A percentile compares a stretch with the other conserved stretches of the same genome.
phyloP scores from a whole-genome alignment of 2,797 vertebrate genomes.

The Pteronotus mesoamericanus region DNA sequence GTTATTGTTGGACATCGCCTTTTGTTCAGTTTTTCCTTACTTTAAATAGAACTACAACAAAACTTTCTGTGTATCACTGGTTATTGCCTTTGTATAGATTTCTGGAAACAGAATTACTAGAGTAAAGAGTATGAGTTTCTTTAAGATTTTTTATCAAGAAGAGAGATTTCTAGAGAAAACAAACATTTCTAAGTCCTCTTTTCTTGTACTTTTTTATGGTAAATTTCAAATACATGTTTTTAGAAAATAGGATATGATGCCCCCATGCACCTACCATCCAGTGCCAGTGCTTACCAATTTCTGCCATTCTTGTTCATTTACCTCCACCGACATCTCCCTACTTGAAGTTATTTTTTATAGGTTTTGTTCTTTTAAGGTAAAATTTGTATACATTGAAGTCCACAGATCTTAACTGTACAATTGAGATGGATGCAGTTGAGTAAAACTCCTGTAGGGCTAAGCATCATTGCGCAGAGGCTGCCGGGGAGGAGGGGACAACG shows the following conservation, averaged over 20 bases:
- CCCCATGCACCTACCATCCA: background rate
- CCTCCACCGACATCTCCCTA: background rate
- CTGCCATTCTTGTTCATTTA: background rate
- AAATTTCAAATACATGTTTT: conserved; percentile 10
- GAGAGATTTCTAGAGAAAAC: background rate
- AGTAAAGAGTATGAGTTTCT: background rate
- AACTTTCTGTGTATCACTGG: background rate
- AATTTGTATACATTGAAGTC: background rate
- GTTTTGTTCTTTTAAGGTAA: background rate
- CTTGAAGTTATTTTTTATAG: background rate
- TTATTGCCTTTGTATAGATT: conserved; percentile 43
- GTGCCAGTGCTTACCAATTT: background rate
- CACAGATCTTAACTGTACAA: background rate
- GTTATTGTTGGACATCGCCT: background rate
- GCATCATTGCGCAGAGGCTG: background rate
- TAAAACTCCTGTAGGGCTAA: background rate
- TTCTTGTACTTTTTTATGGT: background rate
- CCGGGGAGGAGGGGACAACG: no score
- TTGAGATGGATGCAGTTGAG: background rate
- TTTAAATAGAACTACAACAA: background rate
- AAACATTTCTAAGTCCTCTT: background rate
- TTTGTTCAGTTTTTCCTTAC: background rate
- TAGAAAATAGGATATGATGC: background rate
- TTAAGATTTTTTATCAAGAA: background rate
- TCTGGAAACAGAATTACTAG: conserved; percentile 9